Percentiles rank a stretch among this genome's conserved stretches.
Conservation (phyloP, 2,888 invertebrate genomes). For the Epirrhoe tristata region DNA sequence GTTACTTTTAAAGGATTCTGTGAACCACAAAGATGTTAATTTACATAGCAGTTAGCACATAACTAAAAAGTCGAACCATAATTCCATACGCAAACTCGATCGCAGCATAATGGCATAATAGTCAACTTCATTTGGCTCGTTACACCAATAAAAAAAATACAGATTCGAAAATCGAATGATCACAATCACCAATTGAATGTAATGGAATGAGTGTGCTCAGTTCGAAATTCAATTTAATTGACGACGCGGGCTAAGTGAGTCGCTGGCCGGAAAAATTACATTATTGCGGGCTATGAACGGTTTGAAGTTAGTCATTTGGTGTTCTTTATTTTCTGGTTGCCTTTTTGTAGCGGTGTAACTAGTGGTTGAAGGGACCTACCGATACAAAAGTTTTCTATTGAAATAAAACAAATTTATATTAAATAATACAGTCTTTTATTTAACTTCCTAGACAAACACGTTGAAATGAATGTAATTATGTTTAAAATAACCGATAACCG, state of each 20-base stretch:
- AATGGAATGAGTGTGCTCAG: constrained; percentile 49
- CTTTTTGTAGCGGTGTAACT: background rate
- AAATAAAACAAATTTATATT: too few species aligned
- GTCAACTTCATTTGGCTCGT: constrained; percentile 40
- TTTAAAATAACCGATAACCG: too few species aligned
- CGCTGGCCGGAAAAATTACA: constrained; percentile 44
- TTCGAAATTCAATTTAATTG: constrained; percentile 51
- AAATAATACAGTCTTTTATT: too few species aligned
- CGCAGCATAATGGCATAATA: constrained; percentile 23
- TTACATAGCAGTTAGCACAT: background rate
- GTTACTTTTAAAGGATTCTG: too few species aligned
- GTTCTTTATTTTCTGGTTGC: constrained; percentile 39
- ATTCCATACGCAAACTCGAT: constrained; percentile 28
- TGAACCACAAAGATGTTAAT: background rate
- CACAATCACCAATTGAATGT: constrained; percentile 50
- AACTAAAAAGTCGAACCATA: constrained; percentile 21
- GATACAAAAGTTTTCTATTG: too few species aligned
- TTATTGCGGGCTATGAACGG: constrained; percentile 32
- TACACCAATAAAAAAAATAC: constrained; percentile 42
- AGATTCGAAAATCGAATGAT: constrained; percentile 47
- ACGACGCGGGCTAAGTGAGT: constrained; percentile 45
- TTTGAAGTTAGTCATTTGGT: constrained; percentile 14
- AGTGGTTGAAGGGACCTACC: too few species aligned
- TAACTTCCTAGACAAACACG: too few species aligned
- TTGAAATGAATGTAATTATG: too few species aligned